Evolutionary conservation across 2,888 invertebrate species (phyloP).

Genomic region (Mythimna lalbum): DNA sequence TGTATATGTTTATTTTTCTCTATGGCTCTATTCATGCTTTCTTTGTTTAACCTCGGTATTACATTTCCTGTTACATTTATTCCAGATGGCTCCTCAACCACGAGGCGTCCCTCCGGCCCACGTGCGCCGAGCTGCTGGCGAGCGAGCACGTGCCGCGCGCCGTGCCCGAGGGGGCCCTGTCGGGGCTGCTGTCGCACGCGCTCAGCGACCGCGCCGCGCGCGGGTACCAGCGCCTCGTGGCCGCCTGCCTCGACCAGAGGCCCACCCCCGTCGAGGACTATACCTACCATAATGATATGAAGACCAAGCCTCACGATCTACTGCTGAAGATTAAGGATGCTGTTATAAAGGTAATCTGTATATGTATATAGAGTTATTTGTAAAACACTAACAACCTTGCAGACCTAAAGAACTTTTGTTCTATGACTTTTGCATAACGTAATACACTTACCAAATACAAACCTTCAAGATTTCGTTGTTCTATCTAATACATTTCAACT

Average conservation of each 20-base stretch:
- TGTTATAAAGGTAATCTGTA: conserved; percentile 78
- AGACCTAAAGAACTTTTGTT: too few species aligned
- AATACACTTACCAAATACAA: too few species aligned
- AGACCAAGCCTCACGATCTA: conserved; percentile 67
- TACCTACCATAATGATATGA: conserved; percentile 92
- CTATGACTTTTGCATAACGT: too few species aligned
- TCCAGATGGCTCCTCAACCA: conserved; percentile 94
- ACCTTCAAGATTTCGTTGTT: too few species aligned
- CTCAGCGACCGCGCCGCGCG: conserved; percentile 93
- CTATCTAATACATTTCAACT: too few species aligned
- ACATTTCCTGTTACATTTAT: background rate
- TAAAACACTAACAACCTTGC: too few species aligned
- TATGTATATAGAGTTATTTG: too few species aligned
- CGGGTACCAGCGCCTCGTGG: conserved; percentile 77
- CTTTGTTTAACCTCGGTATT: too few species aligned
- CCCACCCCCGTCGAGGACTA: conserved; percentile 93
- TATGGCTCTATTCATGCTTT: too few species aligned
- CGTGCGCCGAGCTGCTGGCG: conserved; percentile 95
- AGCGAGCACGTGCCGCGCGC: conserved; percentile 96
- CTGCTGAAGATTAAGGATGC: conserved; percentile 74
- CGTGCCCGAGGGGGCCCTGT: conserved; percentile 96
- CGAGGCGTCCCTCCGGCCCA: conserved; percentile 95
- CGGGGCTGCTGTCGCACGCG: conserved; percentile 95
- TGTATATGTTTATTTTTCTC: too few species aligned
- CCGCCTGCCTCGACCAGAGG: conserved; percentile 86